Evolutionary conservation across 2,888 invertebrate genomes (phyloP).

Genomic region (Tinea semifulvella): DNA sequence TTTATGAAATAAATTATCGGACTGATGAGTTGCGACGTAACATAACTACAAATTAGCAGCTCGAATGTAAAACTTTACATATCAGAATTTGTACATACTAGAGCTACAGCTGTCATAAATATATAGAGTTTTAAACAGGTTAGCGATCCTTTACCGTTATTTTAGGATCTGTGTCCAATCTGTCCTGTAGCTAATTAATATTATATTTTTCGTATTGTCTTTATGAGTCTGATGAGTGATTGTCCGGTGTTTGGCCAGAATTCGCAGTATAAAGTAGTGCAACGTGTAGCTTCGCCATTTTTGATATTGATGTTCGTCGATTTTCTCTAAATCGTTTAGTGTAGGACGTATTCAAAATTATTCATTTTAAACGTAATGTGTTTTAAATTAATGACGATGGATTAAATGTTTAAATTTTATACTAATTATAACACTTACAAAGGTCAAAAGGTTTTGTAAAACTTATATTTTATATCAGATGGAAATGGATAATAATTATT

Average conservation of each 20-base stretch:
- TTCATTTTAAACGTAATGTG: slow-evolving; percentile 8
- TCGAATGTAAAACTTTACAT: no score
- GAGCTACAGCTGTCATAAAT: no score
- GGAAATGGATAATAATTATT: no score
- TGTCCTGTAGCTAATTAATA: slow-evolving; percentile 6
- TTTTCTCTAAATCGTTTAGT: background rate
- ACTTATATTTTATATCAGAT: no score
- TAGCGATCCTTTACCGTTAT: slow-evolving; percentile 2
- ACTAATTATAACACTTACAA: no score
- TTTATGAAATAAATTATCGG: no score
- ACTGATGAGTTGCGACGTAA: no score
- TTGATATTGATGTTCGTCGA: slow-evolving; percentile 3
- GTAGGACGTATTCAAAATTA: slow-evolving; percentile 1
- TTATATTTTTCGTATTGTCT: background rate
- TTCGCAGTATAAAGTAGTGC: background rate
- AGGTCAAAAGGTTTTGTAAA: slow-evolving; percentile 5
- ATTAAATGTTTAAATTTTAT: slow-evolving; percentile 2
- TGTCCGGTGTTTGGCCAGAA: background rate
- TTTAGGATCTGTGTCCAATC: background rate
- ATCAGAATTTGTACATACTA: no score
- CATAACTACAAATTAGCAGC: no score
- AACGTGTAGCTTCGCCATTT: background rate
- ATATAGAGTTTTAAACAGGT: no score
- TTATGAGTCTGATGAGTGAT: background rate
- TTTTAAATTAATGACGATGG: slow-evolving; percentile 10